These are phyloP conservation scores for Lochmaea capreae DNA, from an alignment of 2,888 invertebrate species.

Conservation along the genomic window DNA sequence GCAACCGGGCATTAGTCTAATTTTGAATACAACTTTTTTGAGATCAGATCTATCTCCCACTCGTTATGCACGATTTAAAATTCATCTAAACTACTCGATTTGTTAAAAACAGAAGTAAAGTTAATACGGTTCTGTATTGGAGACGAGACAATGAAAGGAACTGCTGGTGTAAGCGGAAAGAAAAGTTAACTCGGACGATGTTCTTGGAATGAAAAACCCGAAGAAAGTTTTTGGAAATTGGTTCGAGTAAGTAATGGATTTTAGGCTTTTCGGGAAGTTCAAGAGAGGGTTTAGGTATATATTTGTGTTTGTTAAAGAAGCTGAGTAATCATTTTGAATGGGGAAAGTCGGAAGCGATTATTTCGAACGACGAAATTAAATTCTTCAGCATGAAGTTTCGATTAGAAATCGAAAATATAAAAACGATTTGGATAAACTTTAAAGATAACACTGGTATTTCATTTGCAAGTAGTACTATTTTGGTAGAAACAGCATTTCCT, in stretches of 20 bases:
- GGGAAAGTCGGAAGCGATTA: not conserved
- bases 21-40: no score
- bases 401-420: not conserved
- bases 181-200: slow-evolving; percentile 8
- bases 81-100: not conserved
- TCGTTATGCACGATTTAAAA: no score
- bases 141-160: slow-evolving; percentile 9
- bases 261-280: not conserved
- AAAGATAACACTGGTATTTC: not conserved
- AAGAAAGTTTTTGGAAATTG: slow-evolving; percentile 11
- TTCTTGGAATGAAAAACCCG: not conserved
- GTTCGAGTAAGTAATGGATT: slow-evolving; percentile 4
- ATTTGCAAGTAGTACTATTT: no score
- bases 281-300: not conserved
- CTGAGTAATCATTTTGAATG: not conserved
- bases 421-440: not conserved
- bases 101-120: not conserved
- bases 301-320: not conserved
- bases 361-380: not conserved
- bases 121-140: not conserved
- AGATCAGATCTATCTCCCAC: no score
- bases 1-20: no score
- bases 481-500: no score
- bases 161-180: slow-evolving; percentile 1
- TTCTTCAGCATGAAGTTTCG: not conserved